Conservation (phyloP, 2,113 vertebrate species). For the Ciconia boyciana region DNA sequence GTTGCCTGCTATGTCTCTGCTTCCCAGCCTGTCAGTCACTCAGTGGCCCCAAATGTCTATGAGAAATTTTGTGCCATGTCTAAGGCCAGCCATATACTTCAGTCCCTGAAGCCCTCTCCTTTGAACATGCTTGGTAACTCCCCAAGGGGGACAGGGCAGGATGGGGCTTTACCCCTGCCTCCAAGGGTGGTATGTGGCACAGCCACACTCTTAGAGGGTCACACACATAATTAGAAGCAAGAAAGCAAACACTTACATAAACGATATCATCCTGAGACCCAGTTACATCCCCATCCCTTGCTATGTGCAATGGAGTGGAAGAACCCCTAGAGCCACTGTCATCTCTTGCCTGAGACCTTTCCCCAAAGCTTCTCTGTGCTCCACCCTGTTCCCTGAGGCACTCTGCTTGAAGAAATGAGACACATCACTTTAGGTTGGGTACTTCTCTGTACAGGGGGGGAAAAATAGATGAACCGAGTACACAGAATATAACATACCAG, state of each 20-base stretch:
- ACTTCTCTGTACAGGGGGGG: background rate
- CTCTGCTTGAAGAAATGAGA: background rate
- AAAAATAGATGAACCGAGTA: background rate
- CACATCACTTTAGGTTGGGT: background rate
- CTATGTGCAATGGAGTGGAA: background rate
- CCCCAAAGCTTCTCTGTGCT: background rate
- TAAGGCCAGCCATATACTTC: background rate
- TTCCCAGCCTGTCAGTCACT: background rate
- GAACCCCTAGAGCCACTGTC: background rate
- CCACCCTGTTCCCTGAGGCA: background rate
- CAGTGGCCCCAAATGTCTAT: background rate
- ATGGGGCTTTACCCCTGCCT: background rate
- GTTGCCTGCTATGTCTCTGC: fast-evolving
- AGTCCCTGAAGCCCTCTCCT: background rate
- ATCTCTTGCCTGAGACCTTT: background rate
- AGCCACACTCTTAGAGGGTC: background rate
- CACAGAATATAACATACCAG: background rate
- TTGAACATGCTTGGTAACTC: background rate
- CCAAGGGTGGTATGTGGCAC: background rate
- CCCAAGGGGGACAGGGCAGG: background rate
- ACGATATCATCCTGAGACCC: background rate
- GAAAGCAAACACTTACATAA: background rate
- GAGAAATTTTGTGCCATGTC: background rate
- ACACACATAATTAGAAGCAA: background rate
- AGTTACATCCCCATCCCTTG: background rate